A percentile compares a stretch with the other conserved stretches of the same genome.
Evolutionary conservation across 2,888 invertebrate genomes (phyloP).

Genomic region (Sepioteuthis lessoniana): DNA sequence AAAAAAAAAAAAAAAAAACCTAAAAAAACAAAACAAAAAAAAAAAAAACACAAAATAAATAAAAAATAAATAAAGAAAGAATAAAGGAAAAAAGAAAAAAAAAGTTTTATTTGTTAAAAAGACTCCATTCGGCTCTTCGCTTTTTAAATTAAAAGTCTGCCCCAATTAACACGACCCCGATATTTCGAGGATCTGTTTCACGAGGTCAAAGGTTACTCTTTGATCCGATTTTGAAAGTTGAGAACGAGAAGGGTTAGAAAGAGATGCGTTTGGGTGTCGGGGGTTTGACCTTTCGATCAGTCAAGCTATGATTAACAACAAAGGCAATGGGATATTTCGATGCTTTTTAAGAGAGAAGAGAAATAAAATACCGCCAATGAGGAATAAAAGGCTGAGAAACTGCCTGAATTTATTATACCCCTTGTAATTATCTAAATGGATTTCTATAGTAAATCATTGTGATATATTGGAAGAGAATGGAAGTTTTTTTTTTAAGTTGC

Average conservation of each 20-base stretch:
- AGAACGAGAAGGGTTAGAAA: background rate
- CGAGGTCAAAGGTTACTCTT: background rate
- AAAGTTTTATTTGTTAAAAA: background rate
- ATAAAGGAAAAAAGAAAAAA: background rate
- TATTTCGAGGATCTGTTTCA: background rate
- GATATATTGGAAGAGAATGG: too few relatives aligned
- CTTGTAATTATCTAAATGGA: background rate
- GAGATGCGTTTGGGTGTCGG: background rate
- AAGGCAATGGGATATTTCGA: background rate
- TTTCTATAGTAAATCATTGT: background rate
- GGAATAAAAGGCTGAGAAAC: too few relatives aligned
- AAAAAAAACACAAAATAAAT: too few relatives aligned
- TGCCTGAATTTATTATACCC: background rate
- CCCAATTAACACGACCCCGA: background rate
- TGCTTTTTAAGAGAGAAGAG: background rate
- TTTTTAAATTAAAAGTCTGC: background rate
- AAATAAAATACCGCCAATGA: background rate
- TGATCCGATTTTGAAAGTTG: background rate
- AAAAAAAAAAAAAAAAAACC: too few relatives aligned
- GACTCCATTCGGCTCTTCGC: background rate
- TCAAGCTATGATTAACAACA: background rate
- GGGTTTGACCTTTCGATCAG: background rate
- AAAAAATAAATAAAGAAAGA: background rate
- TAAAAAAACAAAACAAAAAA: too few relatives aligned
- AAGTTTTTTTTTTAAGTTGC: too few relatives aligned